Evolutionary conservation across 1,140 invertebrate species (phyloP), one percentile per base, ranked within the genome.

Genomic region (Branchinecta lindahli): DNA sequence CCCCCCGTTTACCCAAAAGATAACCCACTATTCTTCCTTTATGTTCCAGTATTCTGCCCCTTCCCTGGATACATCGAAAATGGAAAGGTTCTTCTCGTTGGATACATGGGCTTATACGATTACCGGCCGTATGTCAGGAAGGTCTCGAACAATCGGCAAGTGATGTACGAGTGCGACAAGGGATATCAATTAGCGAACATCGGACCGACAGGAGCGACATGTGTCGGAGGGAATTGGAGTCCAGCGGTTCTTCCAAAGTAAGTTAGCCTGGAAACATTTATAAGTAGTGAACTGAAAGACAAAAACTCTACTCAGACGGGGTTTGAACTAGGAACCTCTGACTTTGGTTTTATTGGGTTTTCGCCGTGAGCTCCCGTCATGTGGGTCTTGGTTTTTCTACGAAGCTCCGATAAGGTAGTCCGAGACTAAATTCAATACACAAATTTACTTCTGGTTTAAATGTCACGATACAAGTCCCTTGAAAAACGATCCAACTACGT

Each of bases 41-140:
- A 71, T 67, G 65, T 81, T 81, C 70, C 79, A 91, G 91, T 96
- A 0, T 96, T 90, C 75, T 98, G 95, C 78, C 89, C 91, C 0
- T 96, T 93, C 78, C 95, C 95, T 18, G 94, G 95, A 2, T 87
- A 88, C 72, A 87, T 98, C 66, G 83, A 87, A 68, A 88, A 96
- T 75, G 95, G 95, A 8, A 91, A 93, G 78, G 91, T 98, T 0
- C 81, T 96, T 12, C 80, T 98, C 0, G 93, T 98, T 3, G 95
- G 94, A 5, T 94, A 95, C 75, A 96, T 97, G 92, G 95, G 95
- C 0, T 84, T 95, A 46, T 98, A 98, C 78, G 94, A 97, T 78
- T 98, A 97, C 77, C 81, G 93, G n/a, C 90, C 92, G 0, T 98
- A 98, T 76, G 94, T 98, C 0, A 87, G 86, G 75, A 94, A 92